These are phyloP conservation scores for Thumatha senex DNA, from an alignment of 2,888 invertebrate species.

Conservation along the genomic window DNA sequence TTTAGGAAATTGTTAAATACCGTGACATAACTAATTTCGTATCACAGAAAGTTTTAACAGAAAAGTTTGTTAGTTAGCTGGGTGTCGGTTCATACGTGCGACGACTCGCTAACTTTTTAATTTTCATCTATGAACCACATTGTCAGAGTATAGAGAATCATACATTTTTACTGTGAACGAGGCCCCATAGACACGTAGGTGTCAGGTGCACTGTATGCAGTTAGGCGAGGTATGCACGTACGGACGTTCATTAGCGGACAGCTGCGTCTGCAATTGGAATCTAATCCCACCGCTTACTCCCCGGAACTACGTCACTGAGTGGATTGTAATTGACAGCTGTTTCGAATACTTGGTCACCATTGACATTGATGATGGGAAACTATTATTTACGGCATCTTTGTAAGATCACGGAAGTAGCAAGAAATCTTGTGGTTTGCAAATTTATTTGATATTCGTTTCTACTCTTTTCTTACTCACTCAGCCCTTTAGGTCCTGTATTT, in stretches of 20 bases:
- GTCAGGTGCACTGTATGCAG: constrained; percentile 46
- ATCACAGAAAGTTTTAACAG: constrained; percentile 15
- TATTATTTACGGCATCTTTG: constrained; percentile 7
- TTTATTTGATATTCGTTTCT: no score
- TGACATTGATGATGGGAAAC: constrained; percentile 17
- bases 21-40: constrained; percentile 17
- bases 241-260: constrained; percentile 62
- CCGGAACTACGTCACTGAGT: constrained; percentile 48
- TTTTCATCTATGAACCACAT: constrained; percentile 29
- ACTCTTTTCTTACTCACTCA: no score
- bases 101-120: constrained; percentile 33
- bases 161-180: constrained; percentile 20
- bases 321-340: constrained; percentile 55
- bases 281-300: constrained; percentile 60
- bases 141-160: constrained; percentile 15
- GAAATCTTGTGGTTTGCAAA: no score
- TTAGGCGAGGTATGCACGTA: constrained; percentile 50
- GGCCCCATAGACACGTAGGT: constrained; percentile 43
- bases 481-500: no score
- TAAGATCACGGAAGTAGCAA: constrained; percentile 3
- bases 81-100: constrained; percentile 24
- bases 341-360: constrained; percentile 45
- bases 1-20: constrained; percentile 1
- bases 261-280: constrained; percentile 68
- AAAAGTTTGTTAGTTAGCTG: constrained; percentile 18